Evolutionary conservation across 2,113 vertebrate genomes (phyloP).

Genomic region (Rhynchopsitta pachyrhyncha): DNA sequence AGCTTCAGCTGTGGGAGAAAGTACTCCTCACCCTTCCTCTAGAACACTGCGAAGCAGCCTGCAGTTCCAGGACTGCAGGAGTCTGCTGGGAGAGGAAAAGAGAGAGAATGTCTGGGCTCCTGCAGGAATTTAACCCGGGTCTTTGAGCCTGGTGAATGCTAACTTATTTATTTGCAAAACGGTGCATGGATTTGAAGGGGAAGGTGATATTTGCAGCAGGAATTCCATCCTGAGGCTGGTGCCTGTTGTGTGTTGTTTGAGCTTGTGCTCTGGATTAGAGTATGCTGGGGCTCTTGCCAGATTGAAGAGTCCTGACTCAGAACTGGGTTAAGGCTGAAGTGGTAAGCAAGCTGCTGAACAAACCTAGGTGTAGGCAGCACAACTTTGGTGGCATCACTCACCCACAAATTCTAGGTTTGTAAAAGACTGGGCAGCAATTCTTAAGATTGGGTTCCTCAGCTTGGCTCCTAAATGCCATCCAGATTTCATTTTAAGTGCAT

Average conservation of each 20-base stretch:
- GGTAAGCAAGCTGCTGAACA: neutral
- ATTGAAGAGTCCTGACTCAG: neutral
- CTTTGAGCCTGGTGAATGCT: neutral
- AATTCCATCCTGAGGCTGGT: neutral
- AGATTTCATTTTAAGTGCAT: neutral
- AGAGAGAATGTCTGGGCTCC: neutral
- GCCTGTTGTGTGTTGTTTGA: fast-evolving
- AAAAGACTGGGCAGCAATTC: neutral
- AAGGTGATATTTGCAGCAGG: neutral
- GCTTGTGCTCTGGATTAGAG: neutral
- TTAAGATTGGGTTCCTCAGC: fast-evolving
- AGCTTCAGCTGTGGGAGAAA: neutral
- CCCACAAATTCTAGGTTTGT: neutral
- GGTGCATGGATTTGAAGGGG: neutral
- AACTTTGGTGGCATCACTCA: neutral
- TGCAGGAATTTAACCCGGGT: neutral
- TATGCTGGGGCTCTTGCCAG: neutral
- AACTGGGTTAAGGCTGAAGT: neutral
- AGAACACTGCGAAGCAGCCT: neutral
- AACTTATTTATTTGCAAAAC: neutral
- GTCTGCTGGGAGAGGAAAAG: neutral
- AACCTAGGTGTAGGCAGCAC: neutral
- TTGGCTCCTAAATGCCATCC: fast-evolving
- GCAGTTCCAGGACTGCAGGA: neutral
- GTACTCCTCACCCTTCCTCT: neutral